These are phyloP conservation scores for Rostratula benghalensis DNA, from an alignment of 2,113 vertebrate genomes.

Conservation along the genomic window DNA sequence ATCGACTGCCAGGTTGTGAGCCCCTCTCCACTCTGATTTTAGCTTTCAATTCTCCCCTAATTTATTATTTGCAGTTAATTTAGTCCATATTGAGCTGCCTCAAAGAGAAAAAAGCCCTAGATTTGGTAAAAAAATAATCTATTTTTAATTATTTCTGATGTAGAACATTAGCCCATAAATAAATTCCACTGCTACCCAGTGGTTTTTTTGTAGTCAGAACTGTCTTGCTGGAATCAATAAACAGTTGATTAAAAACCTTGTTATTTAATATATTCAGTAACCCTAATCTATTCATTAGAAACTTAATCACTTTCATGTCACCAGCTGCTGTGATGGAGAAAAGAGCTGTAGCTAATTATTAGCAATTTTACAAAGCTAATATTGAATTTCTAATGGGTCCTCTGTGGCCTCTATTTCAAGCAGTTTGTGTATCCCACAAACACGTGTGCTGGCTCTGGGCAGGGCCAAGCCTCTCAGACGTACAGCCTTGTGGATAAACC, in stretches of 20 bases:
- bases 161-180: constrained; percentile 37
- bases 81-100: constrained; percentile 57
- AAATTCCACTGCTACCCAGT: constrained; percentile 29
- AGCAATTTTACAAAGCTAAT: constrained; percentile 80
- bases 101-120: constrained; percentile 30
- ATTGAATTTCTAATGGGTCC: constrained; percentile 82
- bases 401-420: constrained; percentile 68
- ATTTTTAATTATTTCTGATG: constrained; percentile 69
- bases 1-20: background rate
- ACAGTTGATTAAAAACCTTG: constrained; percentile 76
- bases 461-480: constrained; percentile 32
- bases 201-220: constrained; percentile 50
- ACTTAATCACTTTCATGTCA: constrained; percentile 80
- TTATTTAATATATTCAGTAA: constrained; percentile 78
- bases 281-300: constrained; percentile 77
- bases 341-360: constrained; percentile 82
- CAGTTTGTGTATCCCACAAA: constrained; percentile 67
- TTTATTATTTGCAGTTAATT: constrained; percentile 68
- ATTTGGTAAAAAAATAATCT: constrained; percentile 76
- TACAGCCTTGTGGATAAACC: constrained; percentile 47
- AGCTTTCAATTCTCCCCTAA: constrained; percentile 46
- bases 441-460: constrained; percentile 64
- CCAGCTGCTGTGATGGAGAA: constrained; percentile 73
- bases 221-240: constrained; percentile 78
- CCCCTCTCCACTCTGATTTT: constrained; percentile 14